These are phyloP conservation scores for Cactoblastis cactorum DNA, from an alignment of 2,888 invertebrate species.

Conservation along the genomic window DNA sequence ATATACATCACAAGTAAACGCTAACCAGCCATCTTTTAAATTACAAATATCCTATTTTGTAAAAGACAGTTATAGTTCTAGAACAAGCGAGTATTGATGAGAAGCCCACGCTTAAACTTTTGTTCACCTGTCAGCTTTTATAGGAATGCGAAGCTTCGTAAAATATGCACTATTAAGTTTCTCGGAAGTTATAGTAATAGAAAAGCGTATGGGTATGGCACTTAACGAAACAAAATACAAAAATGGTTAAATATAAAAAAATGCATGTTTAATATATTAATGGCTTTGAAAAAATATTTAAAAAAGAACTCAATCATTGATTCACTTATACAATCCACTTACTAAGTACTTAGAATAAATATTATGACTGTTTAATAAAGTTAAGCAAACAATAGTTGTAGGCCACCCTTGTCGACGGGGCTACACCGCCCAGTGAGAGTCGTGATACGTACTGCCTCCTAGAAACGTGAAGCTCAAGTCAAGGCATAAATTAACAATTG, in stretches of 20 bases:
- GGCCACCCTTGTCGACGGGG: slow-evolving; percentile 60
- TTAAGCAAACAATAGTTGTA: slow-evolving; percentile 64
- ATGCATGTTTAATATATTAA: neutral
- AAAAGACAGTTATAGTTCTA: slow-evolving; percentile 7
- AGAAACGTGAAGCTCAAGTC: slow-evolving; percentile 22
- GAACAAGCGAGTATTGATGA: slow-evolving; percentile 13
- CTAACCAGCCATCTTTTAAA: neutral
- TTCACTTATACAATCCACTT: neutral
- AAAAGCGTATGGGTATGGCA: neutral
- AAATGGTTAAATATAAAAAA: neutral
- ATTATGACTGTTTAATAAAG: slow-evolving; percentile 26
- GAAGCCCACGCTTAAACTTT: slow-evolving; percentile 6
- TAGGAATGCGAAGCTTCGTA: slow-evolving; percentile 9
- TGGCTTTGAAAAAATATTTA: neutral
- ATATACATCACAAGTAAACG: neutral
- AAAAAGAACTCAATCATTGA: neutral
- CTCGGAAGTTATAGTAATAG: neutral
- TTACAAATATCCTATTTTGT: neutral
- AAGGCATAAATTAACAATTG: neutral
- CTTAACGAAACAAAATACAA: neutral
- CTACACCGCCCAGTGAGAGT: slow-evolving; percentile 53
- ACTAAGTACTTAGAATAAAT: neutral
- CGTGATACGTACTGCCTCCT: slow-evolving; percentile 66
- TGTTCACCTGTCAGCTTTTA: slow-evolving; percentile 6
- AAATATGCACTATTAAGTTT: neutral